Evolutionary conservation across 2,888 invertebrate genomes (phyloP).

Genomic region (Leptinotarsa haldemani): DNA sequence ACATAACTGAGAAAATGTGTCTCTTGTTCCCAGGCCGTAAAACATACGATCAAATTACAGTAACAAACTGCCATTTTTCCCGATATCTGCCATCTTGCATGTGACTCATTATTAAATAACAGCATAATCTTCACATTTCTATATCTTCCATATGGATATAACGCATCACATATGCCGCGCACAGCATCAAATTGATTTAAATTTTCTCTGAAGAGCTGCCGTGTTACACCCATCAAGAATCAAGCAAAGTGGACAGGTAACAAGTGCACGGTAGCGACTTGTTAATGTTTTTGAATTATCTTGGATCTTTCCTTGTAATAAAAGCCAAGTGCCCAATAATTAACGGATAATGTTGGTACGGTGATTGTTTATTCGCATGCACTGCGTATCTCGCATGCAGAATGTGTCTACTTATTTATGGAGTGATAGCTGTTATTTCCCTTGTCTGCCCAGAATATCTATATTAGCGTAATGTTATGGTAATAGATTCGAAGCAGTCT

Average conservation of each 20-base stretch:
- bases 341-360: constrained; percentile 26
- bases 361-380: constrained; percentile 28
- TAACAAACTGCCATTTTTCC: neutral
- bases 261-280: constrained; percentile 25
- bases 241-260: constrained; percentile 27
- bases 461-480: constrained; percentile 21
- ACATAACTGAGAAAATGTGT: too few relatives aligned
- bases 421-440: constrained; percentile 26
- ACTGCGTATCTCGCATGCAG: constrained; percentile 19
- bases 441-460: constrained; percentile 22
- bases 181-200: constrained; percentile 32
- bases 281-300: constrained; percentile 34
- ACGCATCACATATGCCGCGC: constrained; percentile 17
- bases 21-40: neutral
- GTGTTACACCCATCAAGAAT: constrained; percentile 35
- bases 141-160: constrained; percentile 1
- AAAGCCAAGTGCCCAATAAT: constrained; percentile 34
- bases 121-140: constrained; percentile 13
- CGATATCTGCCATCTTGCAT: neutral
- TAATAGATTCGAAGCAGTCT: constrained; percentile 1
- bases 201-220: constrained; percentile 28
- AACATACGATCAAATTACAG: neutral
- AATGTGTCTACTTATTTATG: constrained; percentile 22
- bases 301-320: constrained; percentile 32
- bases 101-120: neutral